A percentile compares a stretch with the other conserved stretches of the same genome.
Conservation (phyloP, 2,797 vertebrate species). For the Gymnopithys bicolor region DNA sequence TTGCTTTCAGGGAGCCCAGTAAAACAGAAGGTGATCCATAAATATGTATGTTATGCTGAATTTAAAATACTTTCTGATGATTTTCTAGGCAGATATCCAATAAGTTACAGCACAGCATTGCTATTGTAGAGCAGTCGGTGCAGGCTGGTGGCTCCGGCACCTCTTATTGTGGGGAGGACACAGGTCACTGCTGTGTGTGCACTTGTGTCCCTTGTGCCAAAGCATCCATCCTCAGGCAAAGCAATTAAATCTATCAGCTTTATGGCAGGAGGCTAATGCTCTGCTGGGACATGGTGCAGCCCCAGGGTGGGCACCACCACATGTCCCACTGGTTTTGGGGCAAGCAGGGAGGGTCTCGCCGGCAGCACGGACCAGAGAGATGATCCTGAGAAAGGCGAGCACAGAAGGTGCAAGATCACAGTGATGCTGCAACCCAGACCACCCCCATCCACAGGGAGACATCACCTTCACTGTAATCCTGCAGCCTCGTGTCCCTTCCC, state of each 20-base stretch:
- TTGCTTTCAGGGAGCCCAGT: constrained; percentile 70
- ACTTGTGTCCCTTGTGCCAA: background rate
- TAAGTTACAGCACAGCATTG: constrained; percentile 41
- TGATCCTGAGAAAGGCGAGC: accelerated
- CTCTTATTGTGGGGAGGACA: background rate
- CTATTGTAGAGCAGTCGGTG: background rate
- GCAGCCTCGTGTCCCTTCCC: background rate
- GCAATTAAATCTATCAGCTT: accelerated
- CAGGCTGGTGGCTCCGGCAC: background rate
- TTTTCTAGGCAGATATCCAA: constrained; percentile 76
- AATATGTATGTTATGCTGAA: constrained; percentile 62
- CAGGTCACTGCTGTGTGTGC: accelerated
- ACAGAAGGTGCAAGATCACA: accelerated
- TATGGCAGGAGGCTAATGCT: background rate
- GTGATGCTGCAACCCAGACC: background rate
- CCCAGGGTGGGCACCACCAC: accelerated
- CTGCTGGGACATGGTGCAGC: accelerated
- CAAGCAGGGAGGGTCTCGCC: accelerated
- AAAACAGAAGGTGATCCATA: constrained; percentile 75
- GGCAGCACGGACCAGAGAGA: accelerated
- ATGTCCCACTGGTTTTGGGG: accelerated
- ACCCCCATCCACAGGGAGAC: background rate
- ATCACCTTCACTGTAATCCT: background rate
- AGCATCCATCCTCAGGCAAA: background rate
- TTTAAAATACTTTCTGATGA: constrained; percentile 68